phyloP scores from a whole-genome alignment of 2,888 invertebrate genomes.

The Drosophila barbarae region DNA sequence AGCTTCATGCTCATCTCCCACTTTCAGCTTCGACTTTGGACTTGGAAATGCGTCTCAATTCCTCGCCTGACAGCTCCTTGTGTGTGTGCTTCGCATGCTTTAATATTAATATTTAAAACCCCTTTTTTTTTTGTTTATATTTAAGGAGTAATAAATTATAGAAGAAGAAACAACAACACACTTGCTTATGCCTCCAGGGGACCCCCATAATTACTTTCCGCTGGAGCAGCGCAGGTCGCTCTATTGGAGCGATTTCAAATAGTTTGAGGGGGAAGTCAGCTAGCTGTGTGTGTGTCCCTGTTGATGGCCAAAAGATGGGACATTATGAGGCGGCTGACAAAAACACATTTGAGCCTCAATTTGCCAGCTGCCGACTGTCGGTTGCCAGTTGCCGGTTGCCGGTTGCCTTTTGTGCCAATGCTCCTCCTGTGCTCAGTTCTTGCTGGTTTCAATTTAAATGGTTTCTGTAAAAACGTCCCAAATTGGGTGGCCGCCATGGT shows the following conservation, averaged over 20 bases:
- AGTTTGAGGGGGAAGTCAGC: constrained; percentile 6
- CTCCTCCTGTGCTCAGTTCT: neutral
- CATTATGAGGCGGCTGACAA: constrained; percentile 41
- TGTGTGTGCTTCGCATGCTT: neutral
- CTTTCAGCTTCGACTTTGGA: neutral
- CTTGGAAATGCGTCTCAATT: constrained; percentile 26
- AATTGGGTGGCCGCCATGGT: constrained; percentile 37
- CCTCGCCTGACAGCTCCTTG: constrained; percentile 14
- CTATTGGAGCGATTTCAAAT: constrained; percentile 24
- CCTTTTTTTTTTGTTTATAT: constrained; percentile 8
- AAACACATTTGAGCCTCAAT: constrained; percentile 40
- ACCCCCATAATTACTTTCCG: constrained; percentile 14
- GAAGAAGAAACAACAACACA: neutral
- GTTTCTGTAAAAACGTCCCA: constrained; percentile 25
- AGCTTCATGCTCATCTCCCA: neutral
- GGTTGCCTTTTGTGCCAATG: neutral
- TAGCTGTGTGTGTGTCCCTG: neutral
- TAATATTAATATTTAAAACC: constrained; percentile 2
- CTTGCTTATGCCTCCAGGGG: neutral
- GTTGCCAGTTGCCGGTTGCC: neutral
- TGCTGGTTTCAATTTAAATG: constrained; percentile 39
- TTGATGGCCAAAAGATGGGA: constrained; percentile 39
- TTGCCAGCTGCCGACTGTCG: constrained; percentile 25
- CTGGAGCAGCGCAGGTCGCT: constrained; percentile 4
- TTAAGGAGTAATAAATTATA: constrained; percentile 16